Percentiles rank a stretch among this genome's conserved stretches.
Evolutionary conservation across 2,888 invertebrate genomes (phyloP).

Genomic region (Stratiomys singularior): DNA sequence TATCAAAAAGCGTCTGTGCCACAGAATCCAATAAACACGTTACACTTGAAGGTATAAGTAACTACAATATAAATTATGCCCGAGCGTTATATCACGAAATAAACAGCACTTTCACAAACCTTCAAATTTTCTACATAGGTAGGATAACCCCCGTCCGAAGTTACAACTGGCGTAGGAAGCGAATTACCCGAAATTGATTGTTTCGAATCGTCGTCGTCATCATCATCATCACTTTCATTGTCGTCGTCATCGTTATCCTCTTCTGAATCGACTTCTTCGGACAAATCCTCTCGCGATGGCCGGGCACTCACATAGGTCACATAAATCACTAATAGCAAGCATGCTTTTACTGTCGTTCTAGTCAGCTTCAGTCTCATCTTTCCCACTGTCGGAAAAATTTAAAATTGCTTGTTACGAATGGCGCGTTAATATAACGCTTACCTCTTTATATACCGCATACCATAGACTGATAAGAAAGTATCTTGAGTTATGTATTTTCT

Average conservation of each 20-base stretch:
- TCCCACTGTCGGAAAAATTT: not conserved
- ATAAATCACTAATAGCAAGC: slow-evolving; percentile 12
- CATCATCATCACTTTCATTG: not conserved
- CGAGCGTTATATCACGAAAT: not conserved
- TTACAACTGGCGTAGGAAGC: not conserved
- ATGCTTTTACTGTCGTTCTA: slow-evolving; percentile 3
- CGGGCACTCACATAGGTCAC: slow-evolving; percentile 15
- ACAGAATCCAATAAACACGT: too few species aligned
- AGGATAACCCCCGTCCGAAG: not conserved
- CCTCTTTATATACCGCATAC: slow-evolving; percentile 26
- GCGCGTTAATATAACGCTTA: not conserved
- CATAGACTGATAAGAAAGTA: slow-evolving; percentile 4
- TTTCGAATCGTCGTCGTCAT: not conserved
- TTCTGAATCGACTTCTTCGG: not conserved
- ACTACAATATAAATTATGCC: not conserved
- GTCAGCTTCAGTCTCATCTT: slow-evolving; percentile 13
- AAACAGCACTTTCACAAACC: not conserved
- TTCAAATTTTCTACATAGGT: not conserved
- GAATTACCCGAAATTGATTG: not conserved
- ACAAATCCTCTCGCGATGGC: slow-evolving; percentile 8
- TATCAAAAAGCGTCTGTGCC: too few species aligned
- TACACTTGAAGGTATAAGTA: not conserved
- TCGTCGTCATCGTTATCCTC: slow-evolving; percentile 17
- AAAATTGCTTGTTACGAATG: not conserved
- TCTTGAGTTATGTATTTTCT: not conserved